Percentiles rank a stretch among this genome's conserved stretches.
These are phyloP conservation scores for Antechinus stuartii DNA, from an alignment of 2,113 vertebrate genomes.

Conservation along the genomic window DNA sequence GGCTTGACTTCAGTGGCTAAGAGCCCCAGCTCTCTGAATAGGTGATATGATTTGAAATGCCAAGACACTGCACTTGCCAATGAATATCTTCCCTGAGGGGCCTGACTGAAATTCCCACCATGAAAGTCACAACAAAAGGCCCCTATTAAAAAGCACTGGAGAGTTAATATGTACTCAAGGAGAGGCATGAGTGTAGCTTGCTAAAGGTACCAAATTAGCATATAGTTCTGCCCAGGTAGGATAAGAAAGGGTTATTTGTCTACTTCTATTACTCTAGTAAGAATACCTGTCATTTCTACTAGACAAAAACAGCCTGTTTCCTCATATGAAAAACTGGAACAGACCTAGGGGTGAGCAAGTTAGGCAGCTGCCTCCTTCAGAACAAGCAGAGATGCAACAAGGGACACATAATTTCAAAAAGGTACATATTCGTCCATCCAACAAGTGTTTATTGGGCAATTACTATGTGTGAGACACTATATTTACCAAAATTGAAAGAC, in stretches of 20 bases:
- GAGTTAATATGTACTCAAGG: constrained; percentile 2
- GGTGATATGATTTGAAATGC: constrained; percentile 48
- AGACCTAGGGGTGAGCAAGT: not conserved
- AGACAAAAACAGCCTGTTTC: constrained; percentile 19
- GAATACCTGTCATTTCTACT: constrained; percentile 23
- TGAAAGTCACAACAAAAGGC: constrained; percentile 55
- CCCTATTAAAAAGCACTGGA: constrained; percentile 38
- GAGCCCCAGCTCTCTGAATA: not conserved
- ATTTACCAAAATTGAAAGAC: not conserved
- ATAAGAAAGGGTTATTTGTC: constrained; percentile 7
- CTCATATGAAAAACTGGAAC: constrained; percentile 21
- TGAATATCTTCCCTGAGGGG: constrained; percentile 45
- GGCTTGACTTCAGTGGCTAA: constrained; percentile 34
- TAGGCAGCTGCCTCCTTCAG: not conserved
- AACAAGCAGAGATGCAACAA: not conserved
- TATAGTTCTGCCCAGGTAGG: not conserved
- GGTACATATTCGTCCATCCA: not conserved
- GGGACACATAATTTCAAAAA: not conserved
- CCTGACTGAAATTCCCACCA: constrained; percentile 64
- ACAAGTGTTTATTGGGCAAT: not conserved
- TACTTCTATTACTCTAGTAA: constrained; percentile 40
- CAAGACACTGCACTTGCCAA: constrained; percentile 50
- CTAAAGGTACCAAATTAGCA: constrained; percentile 31
- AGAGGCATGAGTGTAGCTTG: not conserved
- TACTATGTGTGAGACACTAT: not conserved